phyloP scores from a whole-genome alignment of 2,797 vertebrate species.

The Gallinago nigripennis region DNA sequence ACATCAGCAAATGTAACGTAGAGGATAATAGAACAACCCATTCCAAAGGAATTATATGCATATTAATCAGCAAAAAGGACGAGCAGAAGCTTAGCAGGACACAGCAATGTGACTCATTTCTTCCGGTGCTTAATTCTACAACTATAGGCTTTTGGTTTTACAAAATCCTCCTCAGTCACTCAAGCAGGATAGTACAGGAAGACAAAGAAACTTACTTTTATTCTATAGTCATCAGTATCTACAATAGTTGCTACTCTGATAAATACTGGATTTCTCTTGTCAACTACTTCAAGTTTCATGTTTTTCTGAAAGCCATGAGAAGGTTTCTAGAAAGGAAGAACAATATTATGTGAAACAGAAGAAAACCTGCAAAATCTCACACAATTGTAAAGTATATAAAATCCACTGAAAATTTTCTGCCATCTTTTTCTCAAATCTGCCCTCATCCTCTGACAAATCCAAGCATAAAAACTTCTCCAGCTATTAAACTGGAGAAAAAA shows the following conservation, averaged over 20 bases:
- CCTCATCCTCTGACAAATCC: neutral
- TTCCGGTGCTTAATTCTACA: neutral
- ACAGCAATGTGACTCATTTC: neutral
- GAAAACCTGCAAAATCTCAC: neutral
- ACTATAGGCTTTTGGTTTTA: neutral
- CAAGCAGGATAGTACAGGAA: neutral
- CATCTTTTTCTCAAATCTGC: neutral
- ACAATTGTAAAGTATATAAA: neutral
- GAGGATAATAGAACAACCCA: neutral
- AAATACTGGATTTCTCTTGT: slow-evolving; percentile 84
- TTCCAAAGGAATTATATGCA: neutral
- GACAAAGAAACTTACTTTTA: slow-evolving; percentile 76
- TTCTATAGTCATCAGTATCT: slow-evolving; percentile 83
- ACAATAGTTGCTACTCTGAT: slow-evolving; percentile 83
- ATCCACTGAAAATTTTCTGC: neutral
- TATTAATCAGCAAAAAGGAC: neutral
- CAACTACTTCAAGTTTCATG: slow-evolving; percentile 86
- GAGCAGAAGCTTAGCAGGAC: neutral
- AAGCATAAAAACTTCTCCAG: no score
- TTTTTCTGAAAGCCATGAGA: slow-evolving; percentile 84
- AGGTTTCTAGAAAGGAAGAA: slow-evolving; percentile 78
- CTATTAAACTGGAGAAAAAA: neutral
- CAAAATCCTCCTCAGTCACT: neutral
- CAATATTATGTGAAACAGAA: neutral
- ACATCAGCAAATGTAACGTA: neutral